These are phyloP conservation scores for Zoanthus gigantus DNA, from an alignment of 92 coral and sea anemone genomes.

Conservation along the genomic window DNA sequence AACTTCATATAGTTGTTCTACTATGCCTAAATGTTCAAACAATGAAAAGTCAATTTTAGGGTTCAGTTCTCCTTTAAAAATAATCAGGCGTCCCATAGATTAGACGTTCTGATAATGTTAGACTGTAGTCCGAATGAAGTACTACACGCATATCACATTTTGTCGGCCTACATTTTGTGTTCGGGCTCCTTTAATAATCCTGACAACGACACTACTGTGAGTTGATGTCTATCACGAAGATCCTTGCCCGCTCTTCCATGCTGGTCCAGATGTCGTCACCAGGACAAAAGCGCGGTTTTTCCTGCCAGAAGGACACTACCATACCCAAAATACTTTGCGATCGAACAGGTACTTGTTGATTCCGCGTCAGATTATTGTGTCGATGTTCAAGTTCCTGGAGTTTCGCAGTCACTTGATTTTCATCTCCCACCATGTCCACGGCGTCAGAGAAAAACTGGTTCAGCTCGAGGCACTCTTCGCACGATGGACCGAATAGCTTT, in stretches of 20 bases:
- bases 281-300: conserved; percentile 67
- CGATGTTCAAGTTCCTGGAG: conserved; percentile 53
- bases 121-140: too few species aligned
- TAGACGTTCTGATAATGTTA: too few species aligned
- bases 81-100: too few species aligned
- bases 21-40: too few species aligned
- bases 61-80: too few species aligned
- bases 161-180: too few species aligned
- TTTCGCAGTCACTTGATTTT: conserved; percentile 11
- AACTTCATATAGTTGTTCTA: too few species aligned
- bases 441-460: conserved; percentile 76
- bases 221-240: conserved; percentile 33
- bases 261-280: conserved; percentile 89
- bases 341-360: conserved; percentile 38
- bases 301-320: neutral
- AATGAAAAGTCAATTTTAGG: too few species aligned
- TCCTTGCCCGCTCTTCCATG: conserved; percentile 79
- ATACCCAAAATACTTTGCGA: neutral
- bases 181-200: too few species aligned
- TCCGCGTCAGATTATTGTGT: conserved; percentile 17
- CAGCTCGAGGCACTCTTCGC: conserved; percentile 71
- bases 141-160: too few species aligned
- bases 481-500: conserved; percentile 74
- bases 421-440: conserved; percentile 64
- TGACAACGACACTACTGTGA: neutral